Conservation (phyloP, 2,113 vertebrate species). For the Micronycteris hirsuta region DNA sequence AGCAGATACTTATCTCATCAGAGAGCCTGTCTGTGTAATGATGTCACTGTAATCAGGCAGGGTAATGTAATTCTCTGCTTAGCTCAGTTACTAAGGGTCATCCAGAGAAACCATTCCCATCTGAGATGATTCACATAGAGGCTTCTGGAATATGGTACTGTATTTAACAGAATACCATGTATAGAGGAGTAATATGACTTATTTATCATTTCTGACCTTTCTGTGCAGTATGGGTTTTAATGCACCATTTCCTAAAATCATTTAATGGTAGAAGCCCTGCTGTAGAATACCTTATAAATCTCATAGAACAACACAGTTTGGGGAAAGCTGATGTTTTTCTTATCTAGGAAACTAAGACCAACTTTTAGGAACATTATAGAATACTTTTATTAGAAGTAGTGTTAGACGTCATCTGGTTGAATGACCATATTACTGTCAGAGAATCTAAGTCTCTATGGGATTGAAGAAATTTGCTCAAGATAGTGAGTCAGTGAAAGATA, state of each 20-base stretch:
- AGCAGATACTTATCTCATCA: conserved; percentile 31
- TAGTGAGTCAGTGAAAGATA: background rate
- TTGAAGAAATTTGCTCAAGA: background rate
- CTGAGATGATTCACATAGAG: conserved; percentile 20
- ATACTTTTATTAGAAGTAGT: background rate
- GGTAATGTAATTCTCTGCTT: conserved; percentile 57
- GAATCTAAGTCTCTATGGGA: background rate
- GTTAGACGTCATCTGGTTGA: background rate
- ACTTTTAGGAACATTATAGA: background rate
- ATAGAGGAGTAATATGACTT: background rate
- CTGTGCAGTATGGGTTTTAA: background rate
- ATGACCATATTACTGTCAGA: background rate
- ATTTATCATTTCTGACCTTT: background rate
- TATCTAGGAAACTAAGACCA: background rate
- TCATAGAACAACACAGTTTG: background rate
- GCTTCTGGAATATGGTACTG: conserved; percentile 13
- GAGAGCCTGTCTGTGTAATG: conserved; percentile 39
- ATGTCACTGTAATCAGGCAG: conserved; percentile 44
- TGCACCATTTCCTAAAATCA: background rate
- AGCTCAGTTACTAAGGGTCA: conserved; percentile 17
- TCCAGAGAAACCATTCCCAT: conserved; percentile 4
- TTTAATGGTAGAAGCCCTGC: background rate
- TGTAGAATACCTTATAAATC: background rate
- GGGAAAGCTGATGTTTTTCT: background rate
- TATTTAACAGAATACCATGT: background rate